phyloP scores from a whole-genome alignment of 2,113 vertebrate genomes.

The Nyctibius bracteatus region DNA sequence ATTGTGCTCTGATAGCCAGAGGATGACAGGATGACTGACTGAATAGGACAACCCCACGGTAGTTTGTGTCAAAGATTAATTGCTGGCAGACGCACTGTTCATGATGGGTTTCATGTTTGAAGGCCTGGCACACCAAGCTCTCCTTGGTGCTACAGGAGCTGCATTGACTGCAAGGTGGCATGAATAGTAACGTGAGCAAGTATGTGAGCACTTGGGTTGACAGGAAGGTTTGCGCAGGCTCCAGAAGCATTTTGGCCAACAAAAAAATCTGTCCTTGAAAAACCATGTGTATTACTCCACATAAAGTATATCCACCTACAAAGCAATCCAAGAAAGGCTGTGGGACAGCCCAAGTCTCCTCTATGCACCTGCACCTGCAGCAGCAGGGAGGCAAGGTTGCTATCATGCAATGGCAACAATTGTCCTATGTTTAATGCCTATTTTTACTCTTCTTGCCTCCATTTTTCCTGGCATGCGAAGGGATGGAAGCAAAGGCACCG shows the following conservation, averaged over 20 bases:
- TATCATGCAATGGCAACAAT: background rate
- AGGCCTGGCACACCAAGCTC: background rate
- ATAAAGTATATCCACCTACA: background rate
- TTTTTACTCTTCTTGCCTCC: constrained; percentile 4
- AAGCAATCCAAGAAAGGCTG: background rate
- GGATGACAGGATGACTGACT: background rate
- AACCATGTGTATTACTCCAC: background rate
- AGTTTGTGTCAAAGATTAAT: background rate
- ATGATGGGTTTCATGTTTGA: background rate
- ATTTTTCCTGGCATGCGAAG: background rate
- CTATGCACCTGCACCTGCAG: background rate
- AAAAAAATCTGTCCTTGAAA: background rate
- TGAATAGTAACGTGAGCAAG: background rate
- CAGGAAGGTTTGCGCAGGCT: background rate
- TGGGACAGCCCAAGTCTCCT: background rate
- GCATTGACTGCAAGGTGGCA: background rate
- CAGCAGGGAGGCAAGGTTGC: background rate
- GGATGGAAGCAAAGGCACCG: background rate
- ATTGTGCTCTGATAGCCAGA: background rate
- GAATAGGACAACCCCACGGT: background rate
- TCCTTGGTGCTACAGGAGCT: background rate
- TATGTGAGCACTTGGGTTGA: background rate
- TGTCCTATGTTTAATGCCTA: background rate
- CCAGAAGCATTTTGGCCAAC: background rate
- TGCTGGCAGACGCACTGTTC: background rate